Percentiles rank a stretch among this genome's conserved stretches.
Evolutionary conservation across 1,140 invertebrate genomes (phyloP).

Genomic region (Vanessa atalanta): DNA sequence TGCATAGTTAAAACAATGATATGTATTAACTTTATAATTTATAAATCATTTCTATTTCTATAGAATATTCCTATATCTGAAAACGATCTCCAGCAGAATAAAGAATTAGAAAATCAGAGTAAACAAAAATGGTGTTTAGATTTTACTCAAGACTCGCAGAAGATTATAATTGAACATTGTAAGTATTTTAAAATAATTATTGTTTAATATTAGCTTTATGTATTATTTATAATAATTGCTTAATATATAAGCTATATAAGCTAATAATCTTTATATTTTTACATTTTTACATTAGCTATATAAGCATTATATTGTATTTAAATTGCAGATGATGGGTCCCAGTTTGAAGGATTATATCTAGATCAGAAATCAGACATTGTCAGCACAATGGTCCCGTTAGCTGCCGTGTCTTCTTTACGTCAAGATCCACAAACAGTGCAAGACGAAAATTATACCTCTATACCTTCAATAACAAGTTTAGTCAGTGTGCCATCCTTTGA

Average conservation of each 20-base stretch:
- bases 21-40: too few relatives aligned
- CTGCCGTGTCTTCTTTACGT: constrained; percentile 36
- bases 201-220: neutral
- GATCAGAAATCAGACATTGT: constrained; percentile 43
- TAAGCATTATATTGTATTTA: neutral
- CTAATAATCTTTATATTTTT: too few relatives aligned
- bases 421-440: constrained; percentile 25
- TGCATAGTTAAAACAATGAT: too few relatives aligned
- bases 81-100: constrained; percentile 24
- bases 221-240: too few relatives aligned
- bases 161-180: constrained; percentile 46
- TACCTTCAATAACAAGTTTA: constrained; percentile 22
- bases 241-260: too few relatives aligned
- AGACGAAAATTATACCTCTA: constrained; percentile 17
- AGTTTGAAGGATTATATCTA: constrained; percentile 36
- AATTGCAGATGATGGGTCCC: constrained; percentile 44
- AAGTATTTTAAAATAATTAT: constrained; percentile 34
- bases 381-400: constrained; percentile 44
- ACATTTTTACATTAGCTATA: too few relatives aligned
- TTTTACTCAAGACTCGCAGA: constrained; percentile 39
- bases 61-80: constrained; percentile 39
- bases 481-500: neutral
- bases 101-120: constrained; percentile 22
- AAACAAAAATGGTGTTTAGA: constrained; percentile 46
- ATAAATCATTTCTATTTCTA: constrained; percentile 2